Base-by-base conservation (phyloP, 2,888 invertebrate species). In the Emmelina monodactyla region DNA sequence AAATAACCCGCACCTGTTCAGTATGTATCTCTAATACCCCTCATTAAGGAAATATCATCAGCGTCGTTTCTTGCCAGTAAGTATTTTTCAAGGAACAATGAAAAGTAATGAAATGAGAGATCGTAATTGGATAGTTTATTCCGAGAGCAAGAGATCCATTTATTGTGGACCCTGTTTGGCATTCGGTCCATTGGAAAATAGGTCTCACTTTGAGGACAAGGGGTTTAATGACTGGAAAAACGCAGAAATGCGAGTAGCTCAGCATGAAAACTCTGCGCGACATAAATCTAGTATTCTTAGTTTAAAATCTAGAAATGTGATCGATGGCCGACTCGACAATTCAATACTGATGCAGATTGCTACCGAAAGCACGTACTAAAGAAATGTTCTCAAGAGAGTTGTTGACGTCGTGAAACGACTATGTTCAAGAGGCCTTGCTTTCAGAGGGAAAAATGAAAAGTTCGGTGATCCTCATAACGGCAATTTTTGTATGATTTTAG, bases 401-500 rank as follows among this genome's bases (percentile, higher is more conserved):
- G 31, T 40, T 35, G 34, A 34, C 10, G 35, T 31, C 16, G 28
- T 39, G 22, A 37, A 39, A 28, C 3, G 12, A 10, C 31, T 42
- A 13, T 19, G 16, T 33, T 36, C 36, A 31, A 32, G 42, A 34
- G 42, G 42, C 2, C 32, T 42, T 4, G 31, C 37, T 31, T 43
- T 43, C 14, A 35, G 37, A 34, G 42, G 34, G 16, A 28, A 30
- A 28, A 31, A 32, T 31, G 44, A 42, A 37, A 38, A 35, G 19
- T 34, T 44, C 16, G 40, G 44, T 25, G 22, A 25, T 34, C 45
- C 28, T 19, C 43, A 47, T 29, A 53, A 49, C 39, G 51, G 54
- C 36, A 55, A 57, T 50, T 53, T 50, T 46, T 42, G 28, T 28
- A 48, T 46, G 43, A 25, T 40, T 49, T 19, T 44, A 35, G 51